Base-by-base conservation (phyloP, 2,888 invertebrate genomes). In the Strigamia maritima region DNA sequence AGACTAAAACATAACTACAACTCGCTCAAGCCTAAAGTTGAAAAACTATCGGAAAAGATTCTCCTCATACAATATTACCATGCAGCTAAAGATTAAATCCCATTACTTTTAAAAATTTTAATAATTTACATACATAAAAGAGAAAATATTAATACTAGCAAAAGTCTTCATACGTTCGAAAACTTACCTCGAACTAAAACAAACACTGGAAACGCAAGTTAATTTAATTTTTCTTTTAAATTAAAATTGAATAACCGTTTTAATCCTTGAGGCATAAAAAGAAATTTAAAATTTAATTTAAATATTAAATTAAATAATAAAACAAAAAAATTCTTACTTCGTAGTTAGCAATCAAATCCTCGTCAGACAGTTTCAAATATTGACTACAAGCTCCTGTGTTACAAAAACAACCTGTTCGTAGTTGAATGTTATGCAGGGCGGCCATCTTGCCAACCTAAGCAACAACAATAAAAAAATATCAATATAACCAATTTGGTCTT, bases 391-490 rank as follows among this genome's bases (percentile, higher is more conserved):
- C 93, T 16, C 98, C 98, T 1, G 96, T 93, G 87, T 98, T 98
- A 86, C 98, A 98, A 85, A 97, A 96, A 85, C 98, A 98, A 0
- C 98, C 98, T 0, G 95, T 95, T 81, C 98, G 90, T 60, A 98
- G 86, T 82, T 92, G 91, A 77, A 98, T 92, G 83, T 92, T 92
- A 85, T 94, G 92, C 78, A 97, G 87, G 82, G 94, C 92, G 0
- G 96, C 93, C 88, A 98, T 91, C 84, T 95, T 93, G 83, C 94
- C 91, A 80, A 97, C 93, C 93, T 94, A 38, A 22, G 70, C 16
- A 74, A 38, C 26, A 40, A 78, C 10, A 49, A 49, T n/a, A 49
- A 49, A 49, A n/a, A 49, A n/a, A 49, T n/a, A 49, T n/a, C 12
- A 10, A 14, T 49, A n/a, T 49, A 6, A 10, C 31, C 31, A 31